Evolutionary conservation across 1,140 invertebrate species (phyloP), one percentile per base, ranked within the genome.

Genomic region (Orchestia grillus): DNA sequence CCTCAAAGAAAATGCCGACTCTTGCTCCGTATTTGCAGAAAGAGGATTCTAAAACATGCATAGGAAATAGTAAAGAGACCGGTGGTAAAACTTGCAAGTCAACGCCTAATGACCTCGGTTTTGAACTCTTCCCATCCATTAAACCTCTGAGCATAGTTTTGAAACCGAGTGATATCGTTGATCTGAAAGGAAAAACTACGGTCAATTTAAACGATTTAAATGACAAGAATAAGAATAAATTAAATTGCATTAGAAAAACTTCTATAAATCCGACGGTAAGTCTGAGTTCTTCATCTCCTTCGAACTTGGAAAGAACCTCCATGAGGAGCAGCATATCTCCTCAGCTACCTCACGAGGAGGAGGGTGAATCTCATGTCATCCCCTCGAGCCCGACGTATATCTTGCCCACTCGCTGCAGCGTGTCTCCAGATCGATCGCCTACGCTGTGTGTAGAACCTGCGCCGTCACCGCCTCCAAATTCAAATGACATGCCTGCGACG

Each of bases 91-190:
- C 88, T 41, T 15, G 0, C 3, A 43, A 16, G 88, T 16, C n/a
- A 36, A 90, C 4, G 28, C 4, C 23, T 43, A 8, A 15, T 42
- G 88, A 90, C 28, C 28, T 90, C 4, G 88, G 88, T 44, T 90
- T 90, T 90, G 88, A 90, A 36, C 88, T 90, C 88, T 90, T 90
- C 88, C 88, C 88, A 42, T 90, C 88, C 43, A 44, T 90, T 41
- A 90, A 90, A 42, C 88, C 88, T 44, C 43, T 90, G 41, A 90
- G 88, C 43, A 90, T 90, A 41, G 88, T 90, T 4, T 90, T 90
- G 88, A 90, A 90, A 44, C 43, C 88, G 16, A 42, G 41, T 44
- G 88, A 90, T 36, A 90, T 90, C 16, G 88, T 90, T 28, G 88
- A 90, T 90, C 41, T 90, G 88, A 90, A 90, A 42, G 88, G 88